Evolutionary conservation across 1,140 invertebrate species (phyloP).

Genomic region (Trypoxylus dichotomus): DNA sequence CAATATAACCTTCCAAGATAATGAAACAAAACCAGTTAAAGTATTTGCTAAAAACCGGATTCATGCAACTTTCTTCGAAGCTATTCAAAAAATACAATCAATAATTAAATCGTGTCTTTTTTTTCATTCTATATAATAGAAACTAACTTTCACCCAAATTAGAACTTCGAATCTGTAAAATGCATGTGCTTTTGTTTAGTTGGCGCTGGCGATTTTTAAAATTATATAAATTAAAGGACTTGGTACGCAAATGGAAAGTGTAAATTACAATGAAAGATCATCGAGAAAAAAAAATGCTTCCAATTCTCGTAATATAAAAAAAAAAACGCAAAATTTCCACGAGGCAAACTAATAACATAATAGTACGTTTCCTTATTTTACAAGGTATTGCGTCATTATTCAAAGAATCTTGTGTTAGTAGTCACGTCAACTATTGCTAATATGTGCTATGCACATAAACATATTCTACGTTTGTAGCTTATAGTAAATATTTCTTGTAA

Average conservation of each 20-base stretch:
- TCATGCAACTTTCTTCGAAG: no score
- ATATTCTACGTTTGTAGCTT: neutral
- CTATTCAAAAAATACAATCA: no score
- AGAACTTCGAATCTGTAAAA: no score
- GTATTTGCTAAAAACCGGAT: no score
- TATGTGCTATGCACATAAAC: neutral
- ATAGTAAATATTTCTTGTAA: no score
- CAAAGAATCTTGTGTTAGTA: neutral
- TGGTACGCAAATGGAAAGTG: neutral
- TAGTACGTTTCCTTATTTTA: neutral
- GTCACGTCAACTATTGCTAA: neutral
- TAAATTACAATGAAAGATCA: neutral
- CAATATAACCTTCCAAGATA: no score
- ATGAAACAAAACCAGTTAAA: no score
- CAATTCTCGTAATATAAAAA: neutral
- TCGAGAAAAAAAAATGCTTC: neutral
- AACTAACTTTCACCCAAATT: no score
- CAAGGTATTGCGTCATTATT: neutral
- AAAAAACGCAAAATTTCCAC: neutral
- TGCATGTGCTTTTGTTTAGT: neutral
- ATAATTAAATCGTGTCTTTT: no score
- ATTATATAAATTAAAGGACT: neutral
- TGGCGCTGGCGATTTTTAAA: neutral
- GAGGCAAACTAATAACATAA: neutral
- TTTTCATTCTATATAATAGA: no score